These are phyloP conservation scores for Crotalus horridus DNA, from an alignment of 2,113 vertebrate species.

Conservation along the genomic window DNA sequence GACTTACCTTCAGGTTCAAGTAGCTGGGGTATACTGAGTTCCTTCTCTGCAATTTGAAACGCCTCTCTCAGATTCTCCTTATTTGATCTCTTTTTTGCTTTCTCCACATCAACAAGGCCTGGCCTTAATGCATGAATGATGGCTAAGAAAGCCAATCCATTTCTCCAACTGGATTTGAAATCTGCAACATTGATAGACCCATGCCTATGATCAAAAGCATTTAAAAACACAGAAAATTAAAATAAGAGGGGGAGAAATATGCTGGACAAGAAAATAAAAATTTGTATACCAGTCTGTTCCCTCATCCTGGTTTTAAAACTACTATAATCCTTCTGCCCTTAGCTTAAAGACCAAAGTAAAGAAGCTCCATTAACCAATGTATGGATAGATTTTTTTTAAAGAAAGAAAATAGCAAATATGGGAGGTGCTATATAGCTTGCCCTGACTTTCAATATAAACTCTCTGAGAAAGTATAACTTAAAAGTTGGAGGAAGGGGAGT, in stretches of 20 bases:
- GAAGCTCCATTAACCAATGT: not conserved
- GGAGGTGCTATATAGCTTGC: not conserved
- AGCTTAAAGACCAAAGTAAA: not conserved
- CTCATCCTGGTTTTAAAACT: not conserved
- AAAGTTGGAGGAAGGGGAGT: not conserved
- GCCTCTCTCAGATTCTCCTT: constrained; percentile 90
- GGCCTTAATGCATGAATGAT: constrained; percentile 83
- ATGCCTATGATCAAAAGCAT: constrained; percentile 60
- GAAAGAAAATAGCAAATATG: not conserved
- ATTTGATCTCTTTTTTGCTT: constrained; percentile 78
- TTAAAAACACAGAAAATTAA: not conserved
- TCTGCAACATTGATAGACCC: constrained; percentile 83
- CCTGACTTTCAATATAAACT: not conserved
- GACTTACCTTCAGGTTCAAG: constrained; percentile 86
- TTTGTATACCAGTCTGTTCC: not conserved
- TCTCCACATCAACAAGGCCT: constrained; percentile 81
- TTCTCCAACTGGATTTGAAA: constrained; percentile 92
- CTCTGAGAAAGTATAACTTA: not conserved
- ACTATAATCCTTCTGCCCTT: not conserved
- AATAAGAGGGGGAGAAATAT: not conserved
- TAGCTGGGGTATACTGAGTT: constrained; percentile 84
- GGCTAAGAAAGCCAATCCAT: constrained; percentile 86
- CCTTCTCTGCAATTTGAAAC: constrained; percentile 82
- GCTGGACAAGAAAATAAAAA: not conserved
- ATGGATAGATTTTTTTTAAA: not conserved